These are phyloP conservation scores for Aleiodes testaceus DNA, from an alignment of 2,888 invertebrate species.

Conservation along the genomic window DNA sequence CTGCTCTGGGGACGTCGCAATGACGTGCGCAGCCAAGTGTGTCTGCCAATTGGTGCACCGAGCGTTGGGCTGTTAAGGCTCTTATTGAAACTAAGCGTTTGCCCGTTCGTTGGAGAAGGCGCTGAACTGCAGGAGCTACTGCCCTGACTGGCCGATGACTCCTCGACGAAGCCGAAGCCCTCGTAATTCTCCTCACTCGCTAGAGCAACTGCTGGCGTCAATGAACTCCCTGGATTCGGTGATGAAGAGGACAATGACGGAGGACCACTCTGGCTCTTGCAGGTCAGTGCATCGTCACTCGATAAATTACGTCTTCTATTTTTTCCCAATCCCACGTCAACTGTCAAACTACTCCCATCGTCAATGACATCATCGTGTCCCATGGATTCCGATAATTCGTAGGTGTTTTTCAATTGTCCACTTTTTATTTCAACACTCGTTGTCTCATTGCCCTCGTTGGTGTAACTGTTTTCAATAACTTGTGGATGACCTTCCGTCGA, in stretches of 20 bases:
- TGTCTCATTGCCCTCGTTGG: constrained; percentile 18
- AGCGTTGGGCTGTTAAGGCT: constrained; percentile 1
- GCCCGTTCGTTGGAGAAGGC: constrained; percentile 65
- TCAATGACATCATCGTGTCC: constrained; percentile 17
- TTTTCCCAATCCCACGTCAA: not conserved
- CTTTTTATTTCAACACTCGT: constrained; percentile 1
- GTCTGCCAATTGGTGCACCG: constrained; percentile 79
- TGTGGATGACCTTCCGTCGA: constrained; percentile 15
- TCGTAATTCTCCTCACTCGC: constrained; percentile 67
- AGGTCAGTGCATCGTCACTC: constrained; percentile 45
- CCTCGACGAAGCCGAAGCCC: constrained; percentile 65
- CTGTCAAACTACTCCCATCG: constrained; percentile 1
- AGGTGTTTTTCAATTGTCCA: not conserved
- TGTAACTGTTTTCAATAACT: not conserved
- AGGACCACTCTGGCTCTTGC: constrained; percentile 62
- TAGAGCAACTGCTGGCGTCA: constrained; percentile 25
- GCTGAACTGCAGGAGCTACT: constrained; percentile 55
- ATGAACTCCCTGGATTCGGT: not conserved
- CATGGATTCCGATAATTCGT: constrained; percentile 3
- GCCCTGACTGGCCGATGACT: constrained; percentile 47
- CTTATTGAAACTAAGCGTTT: not conserved
- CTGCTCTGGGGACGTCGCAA: constrained; percentile 86
- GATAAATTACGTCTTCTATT: constrained; percentile 6
- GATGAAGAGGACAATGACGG: constrained; percentile 62
- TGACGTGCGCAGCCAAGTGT: constrained; percentile 90